Evolutionary conservation across 2,113 vertebrate genomes (phyloP).

Genomic region (Apodemus sylvaticus): DNA sequence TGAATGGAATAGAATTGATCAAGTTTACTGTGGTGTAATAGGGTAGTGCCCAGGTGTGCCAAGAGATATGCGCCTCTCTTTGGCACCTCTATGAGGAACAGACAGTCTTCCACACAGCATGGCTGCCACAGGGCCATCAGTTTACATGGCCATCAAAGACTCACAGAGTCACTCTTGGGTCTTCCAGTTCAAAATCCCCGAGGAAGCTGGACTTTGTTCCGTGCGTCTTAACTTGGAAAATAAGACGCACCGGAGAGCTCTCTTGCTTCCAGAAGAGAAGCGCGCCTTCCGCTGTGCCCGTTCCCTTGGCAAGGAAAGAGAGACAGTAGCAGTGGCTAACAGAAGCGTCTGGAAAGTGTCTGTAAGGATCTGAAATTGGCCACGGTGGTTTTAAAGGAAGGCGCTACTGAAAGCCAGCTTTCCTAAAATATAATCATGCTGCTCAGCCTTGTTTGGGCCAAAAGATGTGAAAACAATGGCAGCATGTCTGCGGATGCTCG

Average conservation of each 20-base stretch:
- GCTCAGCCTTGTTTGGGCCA: neutral
- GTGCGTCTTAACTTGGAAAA: constrained; percentile 32
- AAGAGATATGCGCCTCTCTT: neutral
- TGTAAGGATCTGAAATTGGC: constrained; percentile 45
- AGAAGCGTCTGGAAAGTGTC: constrained; percentile 40
- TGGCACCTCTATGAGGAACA: too few relatives aligned
- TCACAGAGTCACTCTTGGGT: neutral
- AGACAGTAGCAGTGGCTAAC: neutral
- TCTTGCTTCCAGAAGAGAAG: neutral
- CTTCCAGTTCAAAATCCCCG: constrained; percentile 25
- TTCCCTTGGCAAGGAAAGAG: constrained; percentile 12
- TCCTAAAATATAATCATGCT: neutral
- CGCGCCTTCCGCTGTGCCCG: neutral
- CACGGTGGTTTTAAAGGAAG: neutral
- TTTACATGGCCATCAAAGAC: neutral
- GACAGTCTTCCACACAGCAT: neutral
- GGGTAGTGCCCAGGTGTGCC: neutral
- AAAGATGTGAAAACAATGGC: neutral
- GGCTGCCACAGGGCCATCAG: neutral
- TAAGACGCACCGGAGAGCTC: neutral
- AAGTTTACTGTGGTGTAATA: neutral
- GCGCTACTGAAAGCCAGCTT: constrained; percentile 34
- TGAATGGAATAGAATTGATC: neutral
- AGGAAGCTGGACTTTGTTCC: neutral
- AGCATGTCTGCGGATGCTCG: too few relatives aligned